Base-by-base conservation (phyloP, 2,113 vertebrate species). In the Oceanodroma tethys region DNA sequence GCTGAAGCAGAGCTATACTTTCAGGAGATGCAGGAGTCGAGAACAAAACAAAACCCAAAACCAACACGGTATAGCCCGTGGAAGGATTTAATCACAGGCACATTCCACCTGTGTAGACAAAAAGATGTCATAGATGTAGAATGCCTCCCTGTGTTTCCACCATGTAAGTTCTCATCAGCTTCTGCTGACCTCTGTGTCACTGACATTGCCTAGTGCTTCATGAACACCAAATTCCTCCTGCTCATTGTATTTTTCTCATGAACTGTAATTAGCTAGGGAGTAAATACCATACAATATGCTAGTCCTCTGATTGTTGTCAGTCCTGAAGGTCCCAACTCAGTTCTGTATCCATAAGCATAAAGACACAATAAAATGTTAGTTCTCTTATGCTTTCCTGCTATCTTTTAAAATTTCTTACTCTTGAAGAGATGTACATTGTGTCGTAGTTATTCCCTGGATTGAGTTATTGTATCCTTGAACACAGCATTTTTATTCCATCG, bases 51-150 rank as follows among this genome's bases (percentile, higher is more conserved):
- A 79, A 82, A 4, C 3, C 10, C 45, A 3, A 74, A 75, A 3
- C 17, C 21, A 30, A 3, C 0, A 0, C 20, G 30, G 16, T 58
- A 7, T 47, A 67, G 30, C 8, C 22, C 5, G 2, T 47, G 32
- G 38, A 75, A 83, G 45, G 15, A 16, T 85, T 90, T 88, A 20
- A n/a, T 75, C 79, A 20, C 10, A 42, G 47, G n/a, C 27, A 34
- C 6, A 5, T 79, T 82, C 6, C 23, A 47, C 32, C 26, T 73
- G 26, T 29, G 66, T 40, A 78, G 42, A n/a, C 45, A 85, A 79
- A 73, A 83, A 47, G 16, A 27, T 7, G 0, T 67, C 52, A 22
- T 5, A 67, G 43, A 17, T 75, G 22, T 38, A 36, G 70, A 42
- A 75, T 43, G 20, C 8, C 5, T 67, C 32, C 4, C 25, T 29